A percentile compares a stretch with the other conserved stretches of the same genome.
phyloP scores from a whole-genome alignment of 2,113 vertebrate species.

The Rhynchomys soricoides region DNA sequence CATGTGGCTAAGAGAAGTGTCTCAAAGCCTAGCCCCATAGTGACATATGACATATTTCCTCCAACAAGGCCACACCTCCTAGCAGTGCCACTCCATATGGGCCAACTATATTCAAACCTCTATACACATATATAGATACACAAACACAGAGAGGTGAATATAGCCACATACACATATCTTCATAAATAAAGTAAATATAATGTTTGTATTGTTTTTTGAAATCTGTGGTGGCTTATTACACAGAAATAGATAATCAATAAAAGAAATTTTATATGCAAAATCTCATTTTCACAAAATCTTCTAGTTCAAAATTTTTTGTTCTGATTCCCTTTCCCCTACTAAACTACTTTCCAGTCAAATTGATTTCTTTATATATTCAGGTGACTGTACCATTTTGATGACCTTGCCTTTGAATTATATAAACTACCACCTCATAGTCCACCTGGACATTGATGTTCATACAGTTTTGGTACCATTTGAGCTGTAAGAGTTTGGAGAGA shows the following conservation, averaged over 20 bases:
- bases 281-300: background rate
- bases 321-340: background rate
- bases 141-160: background rate
- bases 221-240: background rate
- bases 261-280: background rate
- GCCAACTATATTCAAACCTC: too few species aligned
- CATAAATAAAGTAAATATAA: background rate
- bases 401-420: background rate
- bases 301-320: background rate
- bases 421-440: constrained; percentile 10
- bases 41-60: too few species aligned
- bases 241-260: background rate
- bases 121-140: background rate
- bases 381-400: background rate
- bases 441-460: constrained; percentile 26
- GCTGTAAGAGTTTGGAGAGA: constrained; percentile 60
- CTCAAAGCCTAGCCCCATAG: too few species aligned
- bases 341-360: background rate
- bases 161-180: background rate
- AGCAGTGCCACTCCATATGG: too few species aligned
- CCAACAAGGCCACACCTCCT: too few species aligned
- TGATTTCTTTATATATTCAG: constrained; percentile 9
- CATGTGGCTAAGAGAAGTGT: too few species aligned
- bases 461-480: constrained; percentile 55
- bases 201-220: background rate